phyloP scores from a whole-genome alignment of 2,888 invertebrate genomes.

The Lasioglossum zephyrum region DNA sequence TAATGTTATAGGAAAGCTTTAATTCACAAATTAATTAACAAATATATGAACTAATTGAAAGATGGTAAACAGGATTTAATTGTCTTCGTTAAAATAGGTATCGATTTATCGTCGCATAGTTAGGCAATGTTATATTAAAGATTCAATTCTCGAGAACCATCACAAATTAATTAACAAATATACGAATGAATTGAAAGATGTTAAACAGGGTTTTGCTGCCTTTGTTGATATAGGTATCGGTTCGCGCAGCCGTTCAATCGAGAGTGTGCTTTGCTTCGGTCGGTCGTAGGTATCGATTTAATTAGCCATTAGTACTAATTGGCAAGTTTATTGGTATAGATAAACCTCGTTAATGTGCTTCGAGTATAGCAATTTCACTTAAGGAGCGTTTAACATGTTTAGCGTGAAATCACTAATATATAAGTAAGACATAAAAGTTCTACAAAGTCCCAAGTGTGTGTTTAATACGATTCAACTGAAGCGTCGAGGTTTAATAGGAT shows the following conservation, averaged over 20 bases:
- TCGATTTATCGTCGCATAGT: no score
- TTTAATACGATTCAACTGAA: background rate
- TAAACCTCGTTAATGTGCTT: background rate
- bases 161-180: background rate
- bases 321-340: background rate
- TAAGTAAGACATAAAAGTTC: background rate
- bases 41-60: no score
- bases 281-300: background rate
- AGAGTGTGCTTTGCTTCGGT: background rate
- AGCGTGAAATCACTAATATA: background rate
- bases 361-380: background rate
- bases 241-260: background rate
- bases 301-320: background rate
- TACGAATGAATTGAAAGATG: no score
- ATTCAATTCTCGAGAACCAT: background rate
- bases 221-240: background rate
- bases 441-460: no score
- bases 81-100: no score
- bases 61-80: no score
- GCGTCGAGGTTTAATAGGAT: background rate
- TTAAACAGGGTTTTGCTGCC: background rate
- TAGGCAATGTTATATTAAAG: background rate
- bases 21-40: background rate
- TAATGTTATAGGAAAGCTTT: background rate
- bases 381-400: background rate